These are phyloP conservation scores for Protodeltote pygarga DNA, from an alignment of 2,888 invertebrate genomes.

Conservation along the genomic window DNA sequence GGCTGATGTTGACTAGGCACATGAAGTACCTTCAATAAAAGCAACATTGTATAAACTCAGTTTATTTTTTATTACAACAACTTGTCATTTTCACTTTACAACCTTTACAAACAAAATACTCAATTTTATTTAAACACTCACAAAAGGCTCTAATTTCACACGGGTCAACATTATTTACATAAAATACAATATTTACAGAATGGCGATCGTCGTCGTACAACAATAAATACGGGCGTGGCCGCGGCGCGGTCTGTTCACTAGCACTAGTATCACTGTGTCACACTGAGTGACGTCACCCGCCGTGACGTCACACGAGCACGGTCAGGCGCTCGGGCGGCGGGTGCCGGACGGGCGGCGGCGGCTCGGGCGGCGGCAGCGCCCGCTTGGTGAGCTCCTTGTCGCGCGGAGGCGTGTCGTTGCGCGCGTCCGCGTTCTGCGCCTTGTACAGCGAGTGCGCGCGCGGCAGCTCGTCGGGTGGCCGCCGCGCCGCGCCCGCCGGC, in stretches of 20 bases:
- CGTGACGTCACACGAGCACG: slow-evolving; percentile 70
- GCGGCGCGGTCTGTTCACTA: slow-evolving; percentile 41
- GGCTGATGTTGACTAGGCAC: too few species aligned
- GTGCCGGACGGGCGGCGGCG: slow-evolving; percentile 68
- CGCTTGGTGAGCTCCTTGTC: slow-evolving; percentile 93
- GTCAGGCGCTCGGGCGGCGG: slow-evolving; percentile 79
- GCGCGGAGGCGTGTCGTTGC: slow-evolving; percentile 93
- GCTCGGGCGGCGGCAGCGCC: slow-evolving; percentile 83
- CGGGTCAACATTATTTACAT: slow-evolving; percentile 78
- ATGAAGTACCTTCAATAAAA: slow-evolving; percentile 3
- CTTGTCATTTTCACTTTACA: slow-evolving; percentile 68
- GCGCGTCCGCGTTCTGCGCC: slow-evolving; percentile 94
- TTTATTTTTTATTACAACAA: slow-evolving; percentile 74
- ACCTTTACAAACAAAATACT: slow-evolving; percentile 79
- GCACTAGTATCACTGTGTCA: slow-evolving; percentile 63
- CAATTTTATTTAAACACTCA: slow-evolving; percentile 56
- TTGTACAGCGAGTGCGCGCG: slow-evolving; percentile 91
- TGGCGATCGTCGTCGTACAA: slow-evolving; percentile 56
- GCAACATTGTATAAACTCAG: slow-evolving; percentile 22
- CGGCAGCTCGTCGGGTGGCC: slow-evolving; percentile 80
- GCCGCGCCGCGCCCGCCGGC: slow-evolving; percentile 71
- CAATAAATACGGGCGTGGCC: slow-evolving; percentile 67
- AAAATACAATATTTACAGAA: slow-evolving; percentile 78
- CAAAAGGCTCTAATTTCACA: slow-evolving; percentile 64
- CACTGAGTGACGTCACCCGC: slow-evolving; percentile 73